phyloP scores from a whole-genome alignment of 2,113 vertebrate genomes.

The Panthera tigris region DNA sequence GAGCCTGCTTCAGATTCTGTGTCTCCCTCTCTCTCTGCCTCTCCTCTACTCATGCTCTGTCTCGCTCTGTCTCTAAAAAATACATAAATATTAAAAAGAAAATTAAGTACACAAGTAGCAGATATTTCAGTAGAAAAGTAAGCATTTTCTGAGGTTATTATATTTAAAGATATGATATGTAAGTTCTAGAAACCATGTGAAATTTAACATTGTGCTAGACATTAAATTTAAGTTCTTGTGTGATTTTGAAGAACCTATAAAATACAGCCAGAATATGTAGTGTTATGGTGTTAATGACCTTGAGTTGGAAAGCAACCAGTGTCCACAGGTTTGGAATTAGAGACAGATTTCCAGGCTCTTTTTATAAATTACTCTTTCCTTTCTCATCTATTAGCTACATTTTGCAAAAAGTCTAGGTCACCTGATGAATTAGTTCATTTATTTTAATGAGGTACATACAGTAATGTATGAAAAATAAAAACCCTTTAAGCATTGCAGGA shows the following conservation, averaged over 20 bases:
- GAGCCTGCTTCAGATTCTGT: no score
- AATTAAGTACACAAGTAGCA: neutral
- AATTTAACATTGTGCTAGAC: neutral
- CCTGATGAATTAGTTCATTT: neutral
- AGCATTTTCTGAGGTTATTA: conserved; percentile 1
- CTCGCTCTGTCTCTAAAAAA: no score
- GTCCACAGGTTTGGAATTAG: neutral
- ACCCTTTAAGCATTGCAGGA: neutral
- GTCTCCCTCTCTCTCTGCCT: no score
- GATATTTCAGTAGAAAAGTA: conserved; percentile 54
- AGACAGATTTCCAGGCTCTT: neutral
- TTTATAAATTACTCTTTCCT: neutral
- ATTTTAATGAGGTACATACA: neutral
- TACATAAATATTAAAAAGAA: no score
- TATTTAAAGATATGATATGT: conserved; percentile 16
- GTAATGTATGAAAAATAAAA: neutral
- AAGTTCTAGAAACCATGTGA: conserved; percentile 47
- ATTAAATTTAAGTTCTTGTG: neutral
- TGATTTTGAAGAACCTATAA: neutral
- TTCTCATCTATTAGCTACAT: neutral
- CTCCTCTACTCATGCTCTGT: no score
- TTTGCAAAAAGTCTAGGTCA: neutral
- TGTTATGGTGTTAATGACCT: neutral
- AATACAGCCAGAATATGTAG: neutral
- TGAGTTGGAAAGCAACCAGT: neutral